A percentile compares a stretch with the other conserved stretches of the same genome.
These are phyloP conservation scores for Aphis craccivora DNA, from an alignment of 1,140 invertebrate species.

Conservation along the genomic window DNA sequence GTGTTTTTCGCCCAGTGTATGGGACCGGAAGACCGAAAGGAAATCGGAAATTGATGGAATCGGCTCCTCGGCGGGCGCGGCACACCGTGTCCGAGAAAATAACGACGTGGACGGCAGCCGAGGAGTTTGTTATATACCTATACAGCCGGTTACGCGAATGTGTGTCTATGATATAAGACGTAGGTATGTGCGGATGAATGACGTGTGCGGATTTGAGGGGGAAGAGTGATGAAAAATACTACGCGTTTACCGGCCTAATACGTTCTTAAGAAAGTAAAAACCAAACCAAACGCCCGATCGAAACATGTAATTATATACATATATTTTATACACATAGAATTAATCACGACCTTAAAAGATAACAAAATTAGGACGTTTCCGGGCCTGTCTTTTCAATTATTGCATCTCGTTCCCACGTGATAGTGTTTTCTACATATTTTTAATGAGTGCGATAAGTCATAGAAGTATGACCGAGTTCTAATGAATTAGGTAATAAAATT, in stretches of 20 bases:
- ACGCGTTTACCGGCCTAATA: too few species aligned
- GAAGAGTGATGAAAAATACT: background rate
- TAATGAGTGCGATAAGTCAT: background rate
- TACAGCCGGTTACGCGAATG: background rate
- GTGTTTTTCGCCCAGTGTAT: background rate
- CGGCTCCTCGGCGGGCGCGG: background rate
- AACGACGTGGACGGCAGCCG: background rate
- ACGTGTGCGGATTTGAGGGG: background rate
- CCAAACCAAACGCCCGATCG: background rate
- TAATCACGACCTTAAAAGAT: background rate
- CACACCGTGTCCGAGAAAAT: background rate
- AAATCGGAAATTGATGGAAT: conserved; percentile 53
- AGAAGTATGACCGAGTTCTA: background rate
- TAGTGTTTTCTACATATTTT: too few species aligned
- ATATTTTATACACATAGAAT: background rate
- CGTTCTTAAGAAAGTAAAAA: background rate
- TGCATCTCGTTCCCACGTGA: too few species aligned
- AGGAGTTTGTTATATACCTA: background rate
- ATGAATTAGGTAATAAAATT: background rate
- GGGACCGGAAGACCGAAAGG: conserved; percentile 10
- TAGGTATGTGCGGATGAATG: background rate
- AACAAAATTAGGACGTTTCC: background rate
- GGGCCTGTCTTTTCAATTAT: background rate
- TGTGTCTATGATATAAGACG: background rate
- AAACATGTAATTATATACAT: background rate